Percentiles rank a stretch among this genome's conserved stretches.
Evolutionary conservation across 37 sponge, comb jelly and placozoan genomes (phyloP).

Genomic region (Sycon ciliatum): DNA sequence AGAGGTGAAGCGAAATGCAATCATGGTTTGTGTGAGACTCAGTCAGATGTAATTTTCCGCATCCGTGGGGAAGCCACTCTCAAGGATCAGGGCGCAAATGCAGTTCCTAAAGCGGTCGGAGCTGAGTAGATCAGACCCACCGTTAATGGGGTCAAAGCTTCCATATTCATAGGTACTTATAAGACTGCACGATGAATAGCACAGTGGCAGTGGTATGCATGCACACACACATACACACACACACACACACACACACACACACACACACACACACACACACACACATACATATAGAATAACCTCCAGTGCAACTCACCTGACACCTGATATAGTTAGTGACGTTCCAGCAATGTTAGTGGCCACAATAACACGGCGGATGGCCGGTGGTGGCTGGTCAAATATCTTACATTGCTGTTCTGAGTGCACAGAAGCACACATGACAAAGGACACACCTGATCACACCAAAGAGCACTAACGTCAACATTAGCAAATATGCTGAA

Average conservation of each 20-base stretch:
- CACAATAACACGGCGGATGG: slow-evolving; percentile 62
- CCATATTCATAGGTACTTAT: too few species aligned
- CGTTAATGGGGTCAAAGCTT: too few species aligned
- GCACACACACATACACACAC: not conserved
- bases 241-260: not conserved
- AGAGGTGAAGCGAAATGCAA: too few species aligned
- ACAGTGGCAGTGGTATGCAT: too few species aligned
- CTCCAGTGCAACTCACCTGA: slow-evolving; percentile 25
- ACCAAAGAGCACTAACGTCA: not conserved
- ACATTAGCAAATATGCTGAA: not conserved
- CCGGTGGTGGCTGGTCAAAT: slow-evolving; percentile 45
- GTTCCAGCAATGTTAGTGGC: slow-evolving; percentile 88
- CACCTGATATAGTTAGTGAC: slow-evolving; percentile 75
- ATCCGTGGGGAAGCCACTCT: too few species aligned
- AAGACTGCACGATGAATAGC: too few species aligned
- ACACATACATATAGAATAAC: not conserved
- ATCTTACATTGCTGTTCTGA: slow-evolving; percentile 70
- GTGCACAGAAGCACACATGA: not conserved
- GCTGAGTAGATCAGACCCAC: too few species aligned
- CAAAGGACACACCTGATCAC: not conserved
- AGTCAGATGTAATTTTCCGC: too few species aligned
- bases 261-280: not conserved
- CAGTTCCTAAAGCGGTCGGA: too few species aligned
- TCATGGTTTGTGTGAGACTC: too few species aligned
- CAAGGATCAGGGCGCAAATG: too few species aligned